These are phyloP conservation scores for Meleagris gallopavo DNA, from an alignment of 2,113 vertebrate species.

Conservation along the genomic window DNA sequence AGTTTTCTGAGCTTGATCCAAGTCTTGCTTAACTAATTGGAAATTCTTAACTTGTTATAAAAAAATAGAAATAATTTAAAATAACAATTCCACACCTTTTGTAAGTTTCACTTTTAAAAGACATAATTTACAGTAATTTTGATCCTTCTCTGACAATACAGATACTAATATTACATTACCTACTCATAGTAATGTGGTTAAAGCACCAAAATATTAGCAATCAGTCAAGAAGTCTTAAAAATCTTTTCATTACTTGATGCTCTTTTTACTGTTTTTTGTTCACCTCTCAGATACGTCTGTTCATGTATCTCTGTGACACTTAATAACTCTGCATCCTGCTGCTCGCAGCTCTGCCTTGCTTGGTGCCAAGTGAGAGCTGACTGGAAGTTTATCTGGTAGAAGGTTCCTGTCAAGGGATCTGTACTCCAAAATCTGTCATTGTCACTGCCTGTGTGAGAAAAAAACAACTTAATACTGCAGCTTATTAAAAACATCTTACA, in stretches of 20 bases:
- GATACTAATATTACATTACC: neutral
- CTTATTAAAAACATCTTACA: neutral
- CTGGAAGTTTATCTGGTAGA: slow-evolving; percentile 88
- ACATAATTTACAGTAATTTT: neutral
- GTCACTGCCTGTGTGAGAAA: slow-evolving; percentile 37
- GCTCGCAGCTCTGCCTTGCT: slow-evolving; percentile 90
- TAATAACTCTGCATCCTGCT: slow-evolving; percentile 88
- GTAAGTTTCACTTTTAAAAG: neutral
- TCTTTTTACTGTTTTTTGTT: neutral
- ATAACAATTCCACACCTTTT: neutral
- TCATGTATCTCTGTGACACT: slow-evolving; percentile 89
- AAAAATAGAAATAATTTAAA: neutral
- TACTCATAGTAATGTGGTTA: neutral
- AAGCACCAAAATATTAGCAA: neutral
- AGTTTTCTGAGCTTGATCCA: neutral
- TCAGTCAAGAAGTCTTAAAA: neutral
- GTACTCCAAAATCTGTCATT: slow-evolving; percentile 80
- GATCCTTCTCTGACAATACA: neutral
- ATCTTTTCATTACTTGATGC: neutral
- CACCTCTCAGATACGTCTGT: slow-evolving; percentile 90
- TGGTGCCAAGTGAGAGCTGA: slow-evolving; percentile 90
- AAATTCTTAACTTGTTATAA: neutral
- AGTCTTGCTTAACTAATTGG: neutral
- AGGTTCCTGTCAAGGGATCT: slow-evolving; percentile 84
- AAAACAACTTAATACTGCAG: neutral